Evolutionary conservation across 2,113 vertebrate genomes (phyloP).

Genomic region (Macrotus californicus): DNA sequence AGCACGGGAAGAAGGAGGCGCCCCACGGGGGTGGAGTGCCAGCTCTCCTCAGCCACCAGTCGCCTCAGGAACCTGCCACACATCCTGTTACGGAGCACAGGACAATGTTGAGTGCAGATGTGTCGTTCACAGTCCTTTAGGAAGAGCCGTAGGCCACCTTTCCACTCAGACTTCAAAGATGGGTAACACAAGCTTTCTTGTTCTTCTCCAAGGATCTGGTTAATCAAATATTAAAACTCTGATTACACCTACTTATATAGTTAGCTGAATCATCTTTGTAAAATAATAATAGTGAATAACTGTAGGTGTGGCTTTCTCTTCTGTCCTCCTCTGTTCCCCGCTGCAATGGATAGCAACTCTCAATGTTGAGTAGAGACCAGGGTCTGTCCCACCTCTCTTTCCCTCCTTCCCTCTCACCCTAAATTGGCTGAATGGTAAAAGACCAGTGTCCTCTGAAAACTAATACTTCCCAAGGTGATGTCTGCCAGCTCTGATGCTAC

Average conservation of each 20-base stretch:
- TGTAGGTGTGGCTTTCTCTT: not conserved
- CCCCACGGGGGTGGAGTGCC: constrained; percentile 29
- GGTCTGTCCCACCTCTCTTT: not conserved
- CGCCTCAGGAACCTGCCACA: constrained; percentile 45
- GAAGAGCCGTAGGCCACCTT: not conserved
- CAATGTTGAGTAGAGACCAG: not conserved
- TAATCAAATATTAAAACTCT: not conserved
- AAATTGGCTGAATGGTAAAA: not conserved
- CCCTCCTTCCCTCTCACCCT: not conserved
- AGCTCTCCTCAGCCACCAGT: constrained; percentile 31
- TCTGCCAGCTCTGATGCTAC: not conserved
- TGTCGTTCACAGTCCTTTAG: not conserved
- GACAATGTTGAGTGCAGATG: not conserved
- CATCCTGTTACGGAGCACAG: constrained; percentile 42
- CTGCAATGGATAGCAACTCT: not conserved
- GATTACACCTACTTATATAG: not conserved
- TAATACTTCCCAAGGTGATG: not conserved
- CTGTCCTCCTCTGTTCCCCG: not conserved
- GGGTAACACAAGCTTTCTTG: not conserved
- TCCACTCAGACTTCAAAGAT: not conserved
- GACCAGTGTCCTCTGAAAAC: not conserved
- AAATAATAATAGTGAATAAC: not conserved
- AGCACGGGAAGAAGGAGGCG: constrained; percentile 56
- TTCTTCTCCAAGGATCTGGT: not conserved
- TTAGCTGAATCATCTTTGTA: not conserved